Evolutionary conservation across 2,113 vertebrate genomes (phyloP).

Genomic region (Myocastor coypus): DNA sequence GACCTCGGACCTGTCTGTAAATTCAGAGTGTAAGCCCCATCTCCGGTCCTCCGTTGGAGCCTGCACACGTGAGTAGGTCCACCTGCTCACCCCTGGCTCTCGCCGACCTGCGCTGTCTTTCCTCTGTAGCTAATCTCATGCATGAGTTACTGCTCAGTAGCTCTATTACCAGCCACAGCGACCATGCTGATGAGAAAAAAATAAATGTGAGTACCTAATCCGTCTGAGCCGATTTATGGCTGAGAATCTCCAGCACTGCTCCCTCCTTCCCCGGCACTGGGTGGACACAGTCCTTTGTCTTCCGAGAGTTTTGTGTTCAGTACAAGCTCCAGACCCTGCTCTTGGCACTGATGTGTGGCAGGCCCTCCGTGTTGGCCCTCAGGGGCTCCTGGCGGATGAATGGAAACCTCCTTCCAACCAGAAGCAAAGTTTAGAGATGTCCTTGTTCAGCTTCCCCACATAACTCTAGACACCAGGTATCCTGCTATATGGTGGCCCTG

Average conservation of each 20-base stretch:
- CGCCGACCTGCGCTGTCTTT: neutral
- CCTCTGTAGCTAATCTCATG: conserved; percentile 42
- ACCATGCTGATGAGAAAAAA: conserved; percentile 61
- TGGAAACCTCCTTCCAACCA: neutral
- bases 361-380: neutral
- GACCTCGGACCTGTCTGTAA: neutral
- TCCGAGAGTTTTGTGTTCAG: neutral
- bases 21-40: neutral
- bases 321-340: accelerated
- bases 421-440: neutral
- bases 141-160: conserved; percentile 37
- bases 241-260: conserved; percentile 27
- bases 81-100: neutral
- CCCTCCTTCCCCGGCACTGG: neutral
- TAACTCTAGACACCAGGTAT: neutral
- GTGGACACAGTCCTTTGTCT: neutral
- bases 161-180: conserved; percentile 51
- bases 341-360: accelerated
- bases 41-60: neutral
- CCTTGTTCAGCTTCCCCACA: neutral
- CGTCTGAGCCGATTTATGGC: conserved; percentile 20
- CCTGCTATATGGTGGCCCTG: neutral
- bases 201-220: conserved; percentile 61
- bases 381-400: neutral
- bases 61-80: neutral